These are phyloP conservation scores for Fratercula arctica DNA, from an alignment of 2,797 vertebrate genomes.

Conservation along the genomic window DNA sequence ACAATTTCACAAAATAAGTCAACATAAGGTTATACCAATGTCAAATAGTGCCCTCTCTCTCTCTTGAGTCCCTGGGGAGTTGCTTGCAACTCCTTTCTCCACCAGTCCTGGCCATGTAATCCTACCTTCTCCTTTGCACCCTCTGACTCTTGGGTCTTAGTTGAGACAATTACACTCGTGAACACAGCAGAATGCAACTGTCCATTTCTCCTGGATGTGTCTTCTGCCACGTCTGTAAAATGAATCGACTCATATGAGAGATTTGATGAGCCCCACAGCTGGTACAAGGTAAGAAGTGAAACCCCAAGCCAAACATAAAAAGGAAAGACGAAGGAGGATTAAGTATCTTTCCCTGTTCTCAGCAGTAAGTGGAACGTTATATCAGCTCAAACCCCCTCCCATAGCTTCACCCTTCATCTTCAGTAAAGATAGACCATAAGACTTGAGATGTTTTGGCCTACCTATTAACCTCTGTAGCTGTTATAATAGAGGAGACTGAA, in stretches of 20 bases:
- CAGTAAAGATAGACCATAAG: not conserved
- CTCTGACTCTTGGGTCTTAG: not conserved
- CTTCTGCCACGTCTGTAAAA: not conserved
- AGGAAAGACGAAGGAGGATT: not conserved
- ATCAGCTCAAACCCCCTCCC: not conserved
- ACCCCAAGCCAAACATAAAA: not conserved
- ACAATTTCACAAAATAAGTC: not conserved
- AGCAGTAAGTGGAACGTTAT: not conserved
- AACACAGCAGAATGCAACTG: not conserved
- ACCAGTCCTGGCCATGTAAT: not conserved
- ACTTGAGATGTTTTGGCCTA: not conserved
- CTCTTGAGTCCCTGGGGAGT: not conserved
- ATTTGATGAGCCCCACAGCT: not conserved
- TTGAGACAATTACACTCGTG: accelerated
- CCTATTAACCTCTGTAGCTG: not conserved
- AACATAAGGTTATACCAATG: not conserved
- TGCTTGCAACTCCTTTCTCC: not conserved
- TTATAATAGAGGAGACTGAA: not conserved
- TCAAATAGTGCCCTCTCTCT: not conserved
- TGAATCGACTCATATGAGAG: accelerated
- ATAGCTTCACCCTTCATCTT: not conserved
- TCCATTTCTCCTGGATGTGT: not conserved
- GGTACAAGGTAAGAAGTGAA: not conserved
- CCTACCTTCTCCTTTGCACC: not conserved
- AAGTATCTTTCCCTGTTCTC: not conserved